Base-by-base conservation (phyloP, 37 sponge, comb jelly and placozoan species). In the Axinella damicornis region DNA sequence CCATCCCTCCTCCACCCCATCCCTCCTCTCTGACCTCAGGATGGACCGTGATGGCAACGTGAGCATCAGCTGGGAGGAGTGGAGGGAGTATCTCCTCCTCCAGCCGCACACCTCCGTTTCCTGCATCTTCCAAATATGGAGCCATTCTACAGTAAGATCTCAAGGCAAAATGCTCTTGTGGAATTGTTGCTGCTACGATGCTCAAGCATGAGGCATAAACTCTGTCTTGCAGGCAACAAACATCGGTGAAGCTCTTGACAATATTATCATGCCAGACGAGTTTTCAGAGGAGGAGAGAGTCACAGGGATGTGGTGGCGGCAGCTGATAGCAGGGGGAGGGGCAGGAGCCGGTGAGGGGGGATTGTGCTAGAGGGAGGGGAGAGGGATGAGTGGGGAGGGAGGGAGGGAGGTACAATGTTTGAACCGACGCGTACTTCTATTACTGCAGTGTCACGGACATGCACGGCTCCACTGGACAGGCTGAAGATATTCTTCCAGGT, bases 381-480 rank as follows among this genome's bases (percentile, higher is more conserved):
- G 2, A n/a, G 74, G 55, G 31, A 54, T 33, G 34, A 69, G 65
- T 34, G 64, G 9, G 62, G 27, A 41, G 67, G 66, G n/a, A 25
- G 53, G 66, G 41, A 46, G 46, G 46, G 46, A 46, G 9, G 9
- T 46, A 46, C 6, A 9, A 46, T 46, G 46, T 46, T 9, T 12
- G 46, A 46, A 46, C 6, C 46, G 9, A 46, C 9, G 62, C 22
- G 21, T 25, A 15, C 31, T 36, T 0, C 69, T 67, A 34, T 73
- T 57, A 58, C 60, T 13, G 56, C 83, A 79, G 97, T 96, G 28
- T 98, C 99, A 2, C 68, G 99, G 1, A 92, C 99, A 17, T 81
- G 69, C 37, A 98, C 99, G 35, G 99, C 99, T 22, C 99, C 99
- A 25, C 83, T 98, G 53, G 99, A 98, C 58, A 67, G 99, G 63